Base-by-base conservation (phyloP, 2,888 invertebrate genomes). In the Thyatira batis region DNA sequence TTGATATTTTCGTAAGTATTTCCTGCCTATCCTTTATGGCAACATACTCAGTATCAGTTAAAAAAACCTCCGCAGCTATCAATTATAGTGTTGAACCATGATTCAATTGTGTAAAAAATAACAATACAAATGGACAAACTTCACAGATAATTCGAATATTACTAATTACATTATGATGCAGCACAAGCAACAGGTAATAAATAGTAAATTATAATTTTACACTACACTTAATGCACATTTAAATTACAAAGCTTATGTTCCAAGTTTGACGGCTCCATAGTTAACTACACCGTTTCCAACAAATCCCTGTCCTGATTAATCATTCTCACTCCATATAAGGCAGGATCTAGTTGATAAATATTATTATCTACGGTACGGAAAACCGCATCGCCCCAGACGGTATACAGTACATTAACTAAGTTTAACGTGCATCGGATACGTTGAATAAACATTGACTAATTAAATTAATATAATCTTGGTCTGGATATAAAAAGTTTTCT, bases 281-380 rank as follows among this genome's bases (percentile, higher is more conserved):
- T 55, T 58, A 48, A 57, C 50, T 25, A 49, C 52, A 53, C 50
- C 20, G 51, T 50, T 13, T 6, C 52, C 53, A 51, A 65, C 61
- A 60, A 57, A 55, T 65, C 65, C 61, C 49, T 51, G 58, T 25
- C 53, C 50, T 54, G 50, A 65, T 65, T 63, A 60, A 63, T 61
- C 55, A 63, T 52, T 46, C 57, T 25, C 45, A 57, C 55, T 44
- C 51, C 54, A 62, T 58, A 45, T 60, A 52, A 45, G 55, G 60
- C 63, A 62, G 56, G 62, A 45, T 60, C 54, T 64, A 60, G 60
- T 67, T 63, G 60, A 69, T 71, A 69, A 74, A 73, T 77, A 73
- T 71, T n/a, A 76, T 73, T 73, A 76, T 67, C 63, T 57, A 57
- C 8, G 69, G 57, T 62, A 65, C 60, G 58, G 63, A 65, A 69